Conservation (phyloP, 2,888 invertebrate genomes). For the Sepiola atlantica region DNA sequence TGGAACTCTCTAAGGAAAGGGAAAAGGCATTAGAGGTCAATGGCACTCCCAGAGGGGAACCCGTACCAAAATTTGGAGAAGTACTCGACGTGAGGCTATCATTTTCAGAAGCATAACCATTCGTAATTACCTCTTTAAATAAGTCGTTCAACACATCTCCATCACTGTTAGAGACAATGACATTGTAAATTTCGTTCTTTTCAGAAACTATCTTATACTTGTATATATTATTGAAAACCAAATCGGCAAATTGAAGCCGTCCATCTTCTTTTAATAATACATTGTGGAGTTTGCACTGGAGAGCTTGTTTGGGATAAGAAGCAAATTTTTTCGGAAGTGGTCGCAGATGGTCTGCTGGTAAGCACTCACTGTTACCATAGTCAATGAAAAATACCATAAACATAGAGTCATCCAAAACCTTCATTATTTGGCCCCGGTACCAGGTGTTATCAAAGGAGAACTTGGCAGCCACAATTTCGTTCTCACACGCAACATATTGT, state of each 20-base stretch:
- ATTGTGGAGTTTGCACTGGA: slow-evolving; percentile 4
- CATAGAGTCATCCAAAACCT: not conserved
- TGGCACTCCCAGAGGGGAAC: not conserved
- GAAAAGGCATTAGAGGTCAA: not conserved
- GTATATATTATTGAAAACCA: not conserved
- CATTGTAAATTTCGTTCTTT: not conserved
- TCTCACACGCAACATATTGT: not conserved
- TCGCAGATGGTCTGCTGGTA: not conserved
- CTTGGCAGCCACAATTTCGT: slow-evolving; percentile 36
- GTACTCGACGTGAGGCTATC: not conserved
- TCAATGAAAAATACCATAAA: slow-evolving; percentile 34
- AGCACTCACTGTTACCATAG: slow-evolving; percentile 6
- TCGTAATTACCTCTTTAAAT: not conserved
- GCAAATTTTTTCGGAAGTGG: not conserved
- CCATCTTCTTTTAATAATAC: not conserved
- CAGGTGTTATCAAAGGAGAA: slow-evolving; percentile 6
- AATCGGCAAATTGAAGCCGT: not conserved
- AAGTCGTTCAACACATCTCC: not conserved
- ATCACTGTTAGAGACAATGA: not conserved
- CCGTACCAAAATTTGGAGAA: not conserved
- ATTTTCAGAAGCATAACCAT: not conserved
- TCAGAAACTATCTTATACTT: slow-evolving; percentile 37
- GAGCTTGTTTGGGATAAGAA: slow-evolving; percentile 36
- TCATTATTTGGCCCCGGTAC: slow-evolving; percentile 43
- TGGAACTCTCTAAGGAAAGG: not conserved